These are phyloP conservation scores for Astropecten irregularis DNA, from an alignment of 53 echinoderm and acorn worm species.

Conservation along the genomic window DNA sequence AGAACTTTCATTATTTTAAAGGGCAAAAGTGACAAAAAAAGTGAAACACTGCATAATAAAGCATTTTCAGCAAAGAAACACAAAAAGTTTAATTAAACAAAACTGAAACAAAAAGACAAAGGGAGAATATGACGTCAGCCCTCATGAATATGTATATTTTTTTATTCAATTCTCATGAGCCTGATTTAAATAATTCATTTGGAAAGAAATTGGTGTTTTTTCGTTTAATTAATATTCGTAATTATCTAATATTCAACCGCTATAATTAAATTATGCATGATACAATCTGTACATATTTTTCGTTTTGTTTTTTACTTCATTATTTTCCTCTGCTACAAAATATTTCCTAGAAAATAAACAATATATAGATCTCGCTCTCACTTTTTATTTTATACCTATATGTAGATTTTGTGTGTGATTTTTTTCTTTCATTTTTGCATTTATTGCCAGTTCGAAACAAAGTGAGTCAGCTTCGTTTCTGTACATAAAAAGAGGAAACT, in stretches of 20 bases:
- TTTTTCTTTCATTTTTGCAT: background rate
- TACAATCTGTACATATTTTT: slow-evolving; percentile 11
- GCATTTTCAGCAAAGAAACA: too few species aligned
- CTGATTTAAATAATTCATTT: slow-evolving; percentile 25
- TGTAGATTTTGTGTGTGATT: background rate
- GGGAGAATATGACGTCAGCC: background rate
- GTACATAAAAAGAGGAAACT: too few species aligned
- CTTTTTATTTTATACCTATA: too few species aligned
- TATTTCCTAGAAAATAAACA: slow-evolving; percentile 24
- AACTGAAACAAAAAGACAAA: background rate
- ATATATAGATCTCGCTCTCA: too few species aligned
- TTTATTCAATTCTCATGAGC: slow-evolving; percentile 34
- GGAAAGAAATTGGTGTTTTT: slow-evolving; percentile 40
- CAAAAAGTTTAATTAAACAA: background rate
- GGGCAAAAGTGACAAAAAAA: too few species aligned
- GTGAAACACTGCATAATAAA: too few species aligned
- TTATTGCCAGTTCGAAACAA: background rate
- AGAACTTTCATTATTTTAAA: too few species aligned
- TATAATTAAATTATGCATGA: slow-evolving; percentile 13
- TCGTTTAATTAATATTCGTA: background rate
- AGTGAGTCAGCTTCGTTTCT: too few species aligned
- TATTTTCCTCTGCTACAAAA: slow-evolving; percentile 3
- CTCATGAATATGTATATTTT: background rate
- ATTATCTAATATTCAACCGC: slow-evolving; percentile 31
- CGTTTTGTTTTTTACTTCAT: background rate